Base-by-base conservation (phyloP, 2,113 vertebrate species). In the Callithrix jacchus region DNA sequence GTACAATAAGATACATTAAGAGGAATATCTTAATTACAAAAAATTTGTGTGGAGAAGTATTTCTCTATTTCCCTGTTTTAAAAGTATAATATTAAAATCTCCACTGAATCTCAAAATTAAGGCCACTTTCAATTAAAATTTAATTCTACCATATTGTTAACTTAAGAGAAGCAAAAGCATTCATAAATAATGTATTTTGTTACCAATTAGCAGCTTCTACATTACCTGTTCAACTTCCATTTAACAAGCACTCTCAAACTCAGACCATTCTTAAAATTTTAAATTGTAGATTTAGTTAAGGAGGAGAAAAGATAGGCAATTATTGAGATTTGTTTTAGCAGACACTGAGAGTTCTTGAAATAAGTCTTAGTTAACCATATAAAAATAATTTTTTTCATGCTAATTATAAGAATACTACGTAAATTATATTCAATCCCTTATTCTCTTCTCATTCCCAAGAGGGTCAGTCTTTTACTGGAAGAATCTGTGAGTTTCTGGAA, bases 141-240 rank as follows among this genome's bases (percentile, higher is more conserved):
- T 95, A 98, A 98, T 97, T 97, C 32, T 93, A 68, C 68, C 80
- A 87, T 66, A 96, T 90, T 97, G 96, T 97, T 98, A 98, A 96
- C 94, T 95, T 97, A 97, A 97, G 96, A 95, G 81, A 64, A 64
- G 61, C 2, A 6, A 64, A 64, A 92, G n/a, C 80, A 97, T n/a
- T 9, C 61, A 97, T 98, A 98, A 98, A 98, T 98, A 98, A 98
- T 98, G 52, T 82, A 98, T 98, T 97, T 97, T 95, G 47, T 97
- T 98, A 79, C 89, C 98, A 98, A 98, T 98, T 98, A 98, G 81
- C 73, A 97, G 84, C 17, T 81, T 97, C 87, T 95, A 61, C 49
- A 95, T 97, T 97, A 80, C 94, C 70, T 94, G 97, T 47, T 13
- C 79, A 96, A 97, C 30, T 96, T 96, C 49, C 96, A 83, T 97